Evolutionary conservation across 2,888 invertebrate genomes (phyloP).

Genomic region (Acanthosoma haemorrhoidale): DNA sequence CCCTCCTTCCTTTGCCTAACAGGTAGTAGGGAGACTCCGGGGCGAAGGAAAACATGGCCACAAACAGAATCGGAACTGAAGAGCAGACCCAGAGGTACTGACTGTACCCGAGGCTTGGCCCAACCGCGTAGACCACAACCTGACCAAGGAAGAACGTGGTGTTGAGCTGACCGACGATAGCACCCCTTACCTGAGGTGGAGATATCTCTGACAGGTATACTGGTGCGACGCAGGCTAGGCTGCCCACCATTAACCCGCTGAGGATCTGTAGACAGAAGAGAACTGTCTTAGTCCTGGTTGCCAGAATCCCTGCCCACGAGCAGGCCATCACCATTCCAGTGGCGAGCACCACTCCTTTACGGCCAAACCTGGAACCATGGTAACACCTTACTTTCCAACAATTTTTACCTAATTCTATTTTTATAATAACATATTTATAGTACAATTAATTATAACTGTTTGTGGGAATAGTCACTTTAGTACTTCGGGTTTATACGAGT

Average conservation of each 20-base stretch:
- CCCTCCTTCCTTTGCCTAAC: not conserved
- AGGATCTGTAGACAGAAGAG: not conserved
- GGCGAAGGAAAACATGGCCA: not conserved
- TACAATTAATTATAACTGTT: too few relatives aligned
- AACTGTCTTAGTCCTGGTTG: not conserved
- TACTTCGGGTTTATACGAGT: too few relatives aligned
- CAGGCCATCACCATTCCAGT: not conserved
- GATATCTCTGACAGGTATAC: not conserved
- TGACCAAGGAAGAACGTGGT: not conserved
- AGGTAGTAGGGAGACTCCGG: not conserved
- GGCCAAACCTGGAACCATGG: not conserved
- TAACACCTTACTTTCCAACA: too few relatives aligned
- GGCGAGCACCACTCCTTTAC: not conserved
- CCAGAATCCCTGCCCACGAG: not conserved
- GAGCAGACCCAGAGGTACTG: not conserved
- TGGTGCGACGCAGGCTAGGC: not conserved
- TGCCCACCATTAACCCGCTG: not conserved
- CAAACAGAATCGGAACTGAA: not conserved
- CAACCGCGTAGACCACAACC: not conserved
- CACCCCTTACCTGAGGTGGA: not conserved
- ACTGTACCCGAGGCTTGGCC: not conserved
- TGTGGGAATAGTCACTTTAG: too few relatives aligned
- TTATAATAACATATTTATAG: too few relatives aligned
- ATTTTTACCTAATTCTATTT: too few relatives aligned
- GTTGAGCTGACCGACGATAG: not conserved